A percentile compares a stretch with the other conserved stretches of the same genome.
Evolutionary conservation across 2,888 invertebrate genomes (phyloP).

Genomic region (Bombylius discolor): DNA sequence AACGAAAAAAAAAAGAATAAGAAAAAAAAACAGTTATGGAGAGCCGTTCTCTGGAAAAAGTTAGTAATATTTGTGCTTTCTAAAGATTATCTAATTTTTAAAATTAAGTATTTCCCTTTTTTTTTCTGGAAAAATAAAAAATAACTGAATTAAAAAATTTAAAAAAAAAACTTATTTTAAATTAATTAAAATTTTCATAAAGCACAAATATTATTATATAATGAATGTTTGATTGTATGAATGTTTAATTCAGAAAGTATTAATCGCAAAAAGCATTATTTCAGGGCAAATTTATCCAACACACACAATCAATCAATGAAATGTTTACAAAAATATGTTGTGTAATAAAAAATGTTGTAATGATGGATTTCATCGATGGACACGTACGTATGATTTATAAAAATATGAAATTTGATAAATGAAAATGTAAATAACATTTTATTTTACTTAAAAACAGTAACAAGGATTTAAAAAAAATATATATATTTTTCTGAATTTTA

Average conservation of each 20-base stretch:
- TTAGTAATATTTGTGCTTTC: too few species aligned
- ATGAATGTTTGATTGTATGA: slow-evolving; percentile 21
- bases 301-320: background rate
- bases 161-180: too few species aligned
- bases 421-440: background rate
- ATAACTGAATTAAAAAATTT: too few species aligned
- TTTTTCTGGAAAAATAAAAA: too few species aligned
- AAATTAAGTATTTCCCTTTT: too few species aligned
- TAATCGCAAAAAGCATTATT: slow-evolving; percentile 26
- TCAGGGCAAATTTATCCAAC: slow-evolving; percentile 16
- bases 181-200: too few species aligned
- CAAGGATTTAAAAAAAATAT: background rate
- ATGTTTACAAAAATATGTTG: background rate
- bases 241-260: slow-evolving; percentile 22
- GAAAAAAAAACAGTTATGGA: slow-evolving; percentile 1
- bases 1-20: background rate
- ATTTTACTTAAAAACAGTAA: background rate
- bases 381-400: slow-evolving; percentile 23
- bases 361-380: slow-evolving; percentile 14
- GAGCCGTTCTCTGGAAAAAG: slow-evolving; percentile 12
- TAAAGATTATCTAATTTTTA: too few species aligned
- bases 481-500: slow-evolving; percentile 2
- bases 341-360: background rate
- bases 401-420: slow-evolving; percentile 20
- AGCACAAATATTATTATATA: too few species aligned